Base-by-base conservation (phyloP, 2,888 invertebrate genomes). In the Agapostemon virescens region DNA sequence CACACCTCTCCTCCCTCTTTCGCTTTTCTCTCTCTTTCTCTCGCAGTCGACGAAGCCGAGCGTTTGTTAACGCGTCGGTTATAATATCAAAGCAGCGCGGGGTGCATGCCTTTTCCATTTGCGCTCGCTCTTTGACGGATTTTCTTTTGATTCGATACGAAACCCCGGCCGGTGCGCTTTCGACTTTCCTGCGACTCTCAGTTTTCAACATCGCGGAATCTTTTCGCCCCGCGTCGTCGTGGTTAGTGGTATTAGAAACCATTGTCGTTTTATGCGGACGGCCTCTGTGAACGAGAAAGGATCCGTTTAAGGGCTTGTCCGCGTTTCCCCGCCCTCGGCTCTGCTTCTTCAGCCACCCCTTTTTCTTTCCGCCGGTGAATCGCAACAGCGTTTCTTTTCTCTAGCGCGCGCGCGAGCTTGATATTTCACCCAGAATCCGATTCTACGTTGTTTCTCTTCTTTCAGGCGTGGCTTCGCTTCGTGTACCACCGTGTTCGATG, bases 111-210 rank as follows among this genome's bases (percentile, higher is more conserved):
- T 83, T 82, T 89, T 90, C 89, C 90, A 89, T 91, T 90, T 90
- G 88, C 88, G 85, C 87, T 80, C 88, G 88, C 88, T 88, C 90
- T 92, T 91, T 91, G 91, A 92, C 89, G 90, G 88, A 90, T 90
- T 91, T 87, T 90, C 90, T 91, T 91, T 91, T 90, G 89, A 90
- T 90, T 90, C 89, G 88, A 89, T 89, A 87, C 86, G 81, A 77
- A 70, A 67, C 74, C 52, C 55, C 36, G 23, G 30, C 63, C 1
- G 72, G 49, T 49, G 55, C 73, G 68, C 71, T 82, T 79, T 77
- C 74, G 68, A 69, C 81, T 79, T 74, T 61, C 76, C 55, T 23
- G 33, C 58, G 73, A 45, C 70, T 79, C 75, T 49, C 40, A 66
- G 73, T 70, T 74, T 76, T 70, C 64, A 49, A 55, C 64, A 36